Percentiles rank a stretch among this genome's conserved stretches.
phyloP scores from a whole-genome alignment of 2,113 vertebrate genomes.

The Nothobranchius furzeri region DNA sequence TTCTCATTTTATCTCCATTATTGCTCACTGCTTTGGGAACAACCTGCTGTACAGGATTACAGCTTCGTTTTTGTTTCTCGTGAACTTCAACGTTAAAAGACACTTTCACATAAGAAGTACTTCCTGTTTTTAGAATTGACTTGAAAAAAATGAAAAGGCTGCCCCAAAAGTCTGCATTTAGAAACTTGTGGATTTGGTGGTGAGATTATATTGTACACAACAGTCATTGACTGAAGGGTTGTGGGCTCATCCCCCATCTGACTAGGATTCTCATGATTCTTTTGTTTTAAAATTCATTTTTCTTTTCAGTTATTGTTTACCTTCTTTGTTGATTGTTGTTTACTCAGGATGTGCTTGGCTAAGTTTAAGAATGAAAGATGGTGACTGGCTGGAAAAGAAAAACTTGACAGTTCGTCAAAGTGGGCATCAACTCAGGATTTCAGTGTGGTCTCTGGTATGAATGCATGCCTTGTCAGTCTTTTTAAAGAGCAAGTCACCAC shows the following conservation, averaged over 20 bases:
- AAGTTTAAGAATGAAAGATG: too few species aligned
- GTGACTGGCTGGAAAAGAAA: too few species aligned
- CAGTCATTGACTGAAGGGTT: not conserved
- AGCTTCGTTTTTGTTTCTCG: too few species aligned
- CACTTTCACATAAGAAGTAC: not conserved
- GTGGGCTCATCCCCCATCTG: not conserved
- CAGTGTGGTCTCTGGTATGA: too few species aligned
- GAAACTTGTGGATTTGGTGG: not conserved
- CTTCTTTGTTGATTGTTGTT: not conserved
- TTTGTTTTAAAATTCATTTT: not conserved
- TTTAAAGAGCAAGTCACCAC: too few species aligned
- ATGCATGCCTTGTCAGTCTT: too few species aligned
- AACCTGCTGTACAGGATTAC: too few species aligned
- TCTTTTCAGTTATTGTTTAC: not conserved
- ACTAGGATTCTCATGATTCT: not conserved
- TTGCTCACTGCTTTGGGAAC: too few species aligned
- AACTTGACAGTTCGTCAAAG: too few species aligned
- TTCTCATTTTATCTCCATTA: too few species aligned
- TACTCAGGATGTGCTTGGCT: not conserved
- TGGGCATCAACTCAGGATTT: too few species aligned
- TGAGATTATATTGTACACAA: not conserved
- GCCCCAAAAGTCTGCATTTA: not conserved
- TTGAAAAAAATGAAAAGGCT: too few species aligned
- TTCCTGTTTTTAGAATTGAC: not conserved
- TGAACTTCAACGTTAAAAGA: not conserved